Base-by-base conservation (phyloP, 2,797 vertebrate genomes). In the Petrocephalus schoutedeni region DNA sequence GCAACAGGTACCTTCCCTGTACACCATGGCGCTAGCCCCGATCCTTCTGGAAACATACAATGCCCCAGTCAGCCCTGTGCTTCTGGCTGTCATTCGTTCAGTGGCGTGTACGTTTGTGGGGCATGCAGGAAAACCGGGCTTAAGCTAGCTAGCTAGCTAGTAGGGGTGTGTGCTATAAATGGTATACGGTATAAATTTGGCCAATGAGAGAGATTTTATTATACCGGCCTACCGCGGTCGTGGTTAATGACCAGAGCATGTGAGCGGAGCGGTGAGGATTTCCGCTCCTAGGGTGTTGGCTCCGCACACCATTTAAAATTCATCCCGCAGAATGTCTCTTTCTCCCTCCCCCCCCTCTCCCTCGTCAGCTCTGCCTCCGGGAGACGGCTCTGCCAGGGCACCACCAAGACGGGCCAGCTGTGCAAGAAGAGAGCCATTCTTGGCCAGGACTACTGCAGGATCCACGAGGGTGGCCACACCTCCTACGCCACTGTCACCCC, bases 361-460 rank as follows among this genome's bases (percentile, higher is more conserved):
- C 83, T 45, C 56, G 61, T 5, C 51, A 96, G 96, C 87, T 96
- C 94, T 0, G 0, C 93, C 45, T 95, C 95, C 0, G 91, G 93
- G 0, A 93, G 92, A 36, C 93, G 92, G 41, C 91, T 87, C 0
- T 97, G 97, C 90, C 94, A 89, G 1, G 96, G 94, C 0, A 89
- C 95, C 91, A 97, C 97, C 61, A 96, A 94, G 89, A 92, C 91
- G 0, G 93, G 97, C 4, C 95, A 95, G 87, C 90, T 80, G 0
- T 98, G 97, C 90, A 94, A 94, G 91, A 98, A 97, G 89, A 95
- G 94, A 89, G 95, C 95, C 0, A 54, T 91, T 71, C 88, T 54
- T 0, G 92, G 96, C 53, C 95, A 95, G 89, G 94, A 95, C 36
- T 97, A 93, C 93, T 98, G 97, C 90, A 89, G 93, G 0, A 0